Conservation (phyloP, 2,113 vertebrate genomes). For the Saguinus midas region DNA sequence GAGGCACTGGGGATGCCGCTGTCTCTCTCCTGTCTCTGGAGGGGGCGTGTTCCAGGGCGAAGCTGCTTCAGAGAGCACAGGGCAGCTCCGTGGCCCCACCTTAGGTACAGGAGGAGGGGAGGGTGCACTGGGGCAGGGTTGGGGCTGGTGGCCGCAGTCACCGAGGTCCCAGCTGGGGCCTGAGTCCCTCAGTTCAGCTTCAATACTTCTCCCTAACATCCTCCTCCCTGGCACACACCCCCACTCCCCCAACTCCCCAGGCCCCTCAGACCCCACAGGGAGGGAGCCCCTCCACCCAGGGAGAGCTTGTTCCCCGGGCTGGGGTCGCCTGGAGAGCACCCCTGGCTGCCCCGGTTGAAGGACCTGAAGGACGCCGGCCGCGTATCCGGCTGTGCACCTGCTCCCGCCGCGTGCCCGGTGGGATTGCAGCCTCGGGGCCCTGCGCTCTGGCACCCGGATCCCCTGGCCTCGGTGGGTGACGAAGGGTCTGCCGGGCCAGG, state of each 20-base stretch:
- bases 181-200: neutral
- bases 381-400: fast-evolving
- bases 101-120: neutral
- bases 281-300: neutral
- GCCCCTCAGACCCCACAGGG: neutral
- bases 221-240: neutral
- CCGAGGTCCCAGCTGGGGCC: neutral
- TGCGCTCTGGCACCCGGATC: neutral
- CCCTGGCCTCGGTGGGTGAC: fast-evolving
- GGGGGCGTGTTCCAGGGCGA: neutral
- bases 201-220: too few relatives aligned
- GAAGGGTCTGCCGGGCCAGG: neutral
- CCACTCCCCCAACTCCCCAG: fast-evolving
- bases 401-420: neutral
- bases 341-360: neutral
- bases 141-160: neutral
- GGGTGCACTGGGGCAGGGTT: neutral
- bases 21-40: too few relatives aligned
- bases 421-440: too few relatives aligned
- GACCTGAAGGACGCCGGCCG: neutral
- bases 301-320: fast-evolving
- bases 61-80: neutral
- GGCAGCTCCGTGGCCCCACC: too few relatives aligned
- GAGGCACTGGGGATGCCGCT: neutral
- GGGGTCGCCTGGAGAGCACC: fast-evolving